Evolutionary conservation across 2,113 vertebrate species (phyloP).

Genomic region (Riparia riparia): DNA sequence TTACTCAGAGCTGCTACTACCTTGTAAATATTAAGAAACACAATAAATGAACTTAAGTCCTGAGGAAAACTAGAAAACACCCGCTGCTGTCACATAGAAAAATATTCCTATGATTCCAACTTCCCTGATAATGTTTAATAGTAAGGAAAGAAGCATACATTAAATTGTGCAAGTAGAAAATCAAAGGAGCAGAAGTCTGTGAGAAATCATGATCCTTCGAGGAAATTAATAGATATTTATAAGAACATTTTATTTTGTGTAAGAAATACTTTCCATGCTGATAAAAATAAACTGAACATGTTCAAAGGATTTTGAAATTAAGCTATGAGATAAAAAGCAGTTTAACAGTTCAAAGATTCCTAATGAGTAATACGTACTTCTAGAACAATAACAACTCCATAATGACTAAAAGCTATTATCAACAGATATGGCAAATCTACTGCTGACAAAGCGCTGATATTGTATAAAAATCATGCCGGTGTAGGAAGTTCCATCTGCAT

Average conservation of each 20-base stretch:
- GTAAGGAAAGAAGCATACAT: neutral
- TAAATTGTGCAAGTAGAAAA: neutral
- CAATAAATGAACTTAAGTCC: neutral
- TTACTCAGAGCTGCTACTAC: neutral
- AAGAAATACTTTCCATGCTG: neutral
- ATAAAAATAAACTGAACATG: neutral
- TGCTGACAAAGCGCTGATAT: neutral
- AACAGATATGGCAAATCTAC: slow-evolving; percentile 22
- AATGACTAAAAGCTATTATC: slow-evolving; percentile 31
- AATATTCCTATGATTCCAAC: neutral
- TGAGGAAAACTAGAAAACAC: neutral
- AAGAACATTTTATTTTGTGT: slow-evolving; percentile 1
- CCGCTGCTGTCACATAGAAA: neutral
- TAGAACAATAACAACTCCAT: slow-evolving; percentile 9
- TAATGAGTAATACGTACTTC: slow-evolving; percentile 37
- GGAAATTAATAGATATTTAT: slow-evolving; percentile 12
- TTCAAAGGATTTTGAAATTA: slow-evolving; percentile 36
- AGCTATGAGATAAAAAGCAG: neutral
- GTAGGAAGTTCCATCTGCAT: neutral
- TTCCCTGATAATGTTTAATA: neutral
- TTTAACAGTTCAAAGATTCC: slow-evolving; percentile 26
- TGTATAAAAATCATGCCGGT: neutral
- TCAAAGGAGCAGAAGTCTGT: neutral
- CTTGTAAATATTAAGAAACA: slow-evolving; percentile 2
- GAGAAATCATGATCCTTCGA: neutral